These are phyloP conservation scores for Sthenelais limicola DNA, from an alignment of 2,888 invertebrate genomes.

Conservation along the genomic window DNA sequence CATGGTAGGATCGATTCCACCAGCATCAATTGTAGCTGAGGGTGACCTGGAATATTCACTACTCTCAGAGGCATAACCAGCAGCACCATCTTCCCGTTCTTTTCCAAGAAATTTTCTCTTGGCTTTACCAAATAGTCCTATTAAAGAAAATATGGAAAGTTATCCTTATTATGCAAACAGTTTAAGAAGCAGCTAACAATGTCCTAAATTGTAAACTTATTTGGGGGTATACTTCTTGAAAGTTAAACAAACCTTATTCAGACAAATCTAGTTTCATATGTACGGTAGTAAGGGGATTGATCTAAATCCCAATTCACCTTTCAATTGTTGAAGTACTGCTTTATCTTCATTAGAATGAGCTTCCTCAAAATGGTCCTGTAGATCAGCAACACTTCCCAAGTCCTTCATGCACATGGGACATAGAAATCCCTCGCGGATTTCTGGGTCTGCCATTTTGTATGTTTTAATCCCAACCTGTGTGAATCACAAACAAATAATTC, in stretches of 20 bases:
- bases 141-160: background rate
- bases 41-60: background rate
- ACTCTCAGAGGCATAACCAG: background rate
- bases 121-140: conserved; percentile 81
- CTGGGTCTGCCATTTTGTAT: conserved; percentile 45
- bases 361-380: conserved; percentile 91
- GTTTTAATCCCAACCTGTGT: no score
- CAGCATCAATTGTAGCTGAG: conserved; percentile 21
- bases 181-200: no score
- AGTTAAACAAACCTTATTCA: no score
- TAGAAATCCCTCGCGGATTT: conserved; percentile 87
- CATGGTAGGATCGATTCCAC: conserved; percentile 68
- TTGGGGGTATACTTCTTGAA: no score
- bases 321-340: conserved; percentile 71
- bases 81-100: conserved; percentile 46
- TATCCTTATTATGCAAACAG: conserved; percentile 5
- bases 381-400: conserved; percentile 85
- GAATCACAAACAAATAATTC: no score
- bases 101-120: conserved; percentile 87
- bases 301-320: no score
- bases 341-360: conserved; percentile 79
- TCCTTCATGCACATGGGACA: conserved; percentile 96
- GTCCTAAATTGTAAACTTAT: no score
- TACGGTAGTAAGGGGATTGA: no score
- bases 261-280: no score